Percentiles rank a stretch among this genome's conserved stretches.
phyloP scores from a whole-genome alignment of 2,113 vertebrate genomes.

The Planiliza haematocheilus region DNA sequence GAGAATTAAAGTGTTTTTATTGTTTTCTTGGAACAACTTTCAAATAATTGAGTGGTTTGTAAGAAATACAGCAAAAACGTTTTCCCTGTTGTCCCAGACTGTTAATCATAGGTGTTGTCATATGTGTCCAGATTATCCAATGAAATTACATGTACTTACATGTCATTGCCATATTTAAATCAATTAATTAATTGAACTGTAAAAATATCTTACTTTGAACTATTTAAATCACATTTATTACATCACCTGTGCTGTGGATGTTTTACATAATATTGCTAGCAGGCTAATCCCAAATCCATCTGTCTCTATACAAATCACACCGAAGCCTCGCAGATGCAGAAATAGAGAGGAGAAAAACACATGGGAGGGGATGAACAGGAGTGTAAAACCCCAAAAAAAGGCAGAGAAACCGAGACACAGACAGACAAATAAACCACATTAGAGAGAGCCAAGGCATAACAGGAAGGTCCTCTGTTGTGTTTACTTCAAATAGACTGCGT shows the following conservation, averaged over 20 bases:
- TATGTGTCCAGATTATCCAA: background rate
- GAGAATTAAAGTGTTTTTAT: background rate
- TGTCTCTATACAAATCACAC: constrained; percentile 45
- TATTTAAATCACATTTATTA: background rate
- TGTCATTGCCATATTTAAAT: background rate
- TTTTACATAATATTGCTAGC: constrained; percentile 1
- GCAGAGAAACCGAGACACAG: constrained; percentile 44
- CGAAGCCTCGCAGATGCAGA: constrained; percentile 49
- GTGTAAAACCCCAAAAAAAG: constrained; percentile 50
- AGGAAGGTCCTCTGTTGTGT: constrained; percentile 75
- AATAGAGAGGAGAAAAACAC: constrained; percentile 43
- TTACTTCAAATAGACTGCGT: constrained; percentile 64
- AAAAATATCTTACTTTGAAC: background rate
- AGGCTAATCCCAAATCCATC: constrained; percentile 20
- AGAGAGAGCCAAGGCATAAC: constrained; percentile 51
- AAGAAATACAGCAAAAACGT: background rate
- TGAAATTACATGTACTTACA: too few relatives aligned
- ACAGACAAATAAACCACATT: constrained; percentile 55
- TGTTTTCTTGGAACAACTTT: constrained; percentile 22
- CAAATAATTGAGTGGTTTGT: background rate
- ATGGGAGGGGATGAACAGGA: constrained; percentile 26
- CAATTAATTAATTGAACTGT: too few relatives aligned
- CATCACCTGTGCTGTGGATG: background rate
- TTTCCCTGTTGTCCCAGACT: too few relatives aligned
- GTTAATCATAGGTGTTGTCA: too few relatives aligned